These are phyloP conservation scores for Cherax destructor DNA, from an alignment of 1,140 invertebrate genomes.

Conservation along the genomic window DNA sequence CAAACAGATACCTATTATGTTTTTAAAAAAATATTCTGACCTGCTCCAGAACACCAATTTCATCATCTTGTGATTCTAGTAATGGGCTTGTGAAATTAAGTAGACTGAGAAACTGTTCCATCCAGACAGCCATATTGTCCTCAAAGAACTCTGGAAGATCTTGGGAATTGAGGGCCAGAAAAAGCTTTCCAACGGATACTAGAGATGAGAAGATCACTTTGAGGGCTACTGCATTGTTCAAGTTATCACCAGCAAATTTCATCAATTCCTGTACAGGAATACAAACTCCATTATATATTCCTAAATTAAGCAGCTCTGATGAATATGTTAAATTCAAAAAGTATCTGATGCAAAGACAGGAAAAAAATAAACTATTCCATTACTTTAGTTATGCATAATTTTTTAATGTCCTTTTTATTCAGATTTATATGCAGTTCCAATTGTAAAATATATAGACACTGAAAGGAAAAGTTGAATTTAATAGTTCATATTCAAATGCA, in stretches of 20 bases:
- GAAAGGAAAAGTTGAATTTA: too few relatives aligned
- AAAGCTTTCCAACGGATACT: slow-evolving; percentile 94
- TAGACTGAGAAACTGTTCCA: slow-evolving; percentile 90
- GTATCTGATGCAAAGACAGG: too few relatives aligned
- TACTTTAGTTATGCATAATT: too few relatives aligned
- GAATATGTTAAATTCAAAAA: too few relatives aligned
- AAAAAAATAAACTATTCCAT: too few relatives aligned
- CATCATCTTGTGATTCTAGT: slow-evolving; percentile 85
- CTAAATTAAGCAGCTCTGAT: too few relatives aligned
- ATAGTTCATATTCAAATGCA: too few relatives aligned
- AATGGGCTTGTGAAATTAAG: slow-evolving; percentile 84
- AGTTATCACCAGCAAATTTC: slow-evolving; percentile 86
- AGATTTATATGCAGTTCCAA: too few relatives aligned
- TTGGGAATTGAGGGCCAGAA: slow-evolving; percentile 94
- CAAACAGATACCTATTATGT: background rate
- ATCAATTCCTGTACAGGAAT: slow-evolving; percentile 84
- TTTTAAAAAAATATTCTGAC: slow-evolving; percentile 76
- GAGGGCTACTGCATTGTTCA: slow-evolving; percentile 86
- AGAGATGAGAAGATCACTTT: slow-evolving; percentile 93
- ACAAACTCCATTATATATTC: too few relatives aligned
- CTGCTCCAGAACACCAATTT: slow-evolving; percentile 92
- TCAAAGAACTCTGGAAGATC: slow-evolving; percentile 99
- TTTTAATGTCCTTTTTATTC: too few relatives aligned
- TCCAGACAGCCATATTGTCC: slow-evolving; percentile 97
- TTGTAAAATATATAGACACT: too few relatives aligned